Conservation (phyloP, 92 coral and sea anemone genomes). For the Montipora capitata region DNA sequence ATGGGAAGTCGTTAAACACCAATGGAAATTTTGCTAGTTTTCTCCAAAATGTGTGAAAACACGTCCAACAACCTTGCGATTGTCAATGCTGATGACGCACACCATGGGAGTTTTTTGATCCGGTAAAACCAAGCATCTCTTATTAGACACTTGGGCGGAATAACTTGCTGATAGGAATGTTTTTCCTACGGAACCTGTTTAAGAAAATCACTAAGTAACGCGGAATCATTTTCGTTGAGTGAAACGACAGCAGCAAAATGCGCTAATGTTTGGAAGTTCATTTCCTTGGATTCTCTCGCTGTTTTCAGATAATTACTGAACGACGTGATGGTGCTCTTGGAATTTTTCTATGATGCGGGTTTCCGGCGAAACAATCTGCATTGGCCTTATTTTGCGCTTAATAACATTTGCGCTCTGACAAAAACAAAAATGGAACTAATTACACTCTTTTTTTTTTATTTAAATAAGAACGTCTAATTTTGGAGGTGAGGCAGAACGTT, state of each 20-base stretch:
- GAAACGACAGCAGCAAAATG: not conserved
- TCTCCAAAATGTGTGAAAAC: not conserved
- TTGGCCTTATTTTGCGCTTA: not conserved
- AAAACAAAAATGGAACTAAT: no score
- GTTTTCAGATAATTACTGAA: not conserved
- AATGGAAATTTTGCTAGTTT: slow-evolving; percentile 1
- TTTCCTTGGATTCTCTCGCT: not conserved
- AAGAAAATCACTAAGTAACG: not conserved
- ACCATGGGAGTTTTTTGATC: not conserved
- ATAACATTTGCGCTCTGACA: not conserved
- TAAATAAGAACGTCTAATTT: no score
- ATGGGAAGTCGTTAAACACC: slow-evolving; percentile 18
- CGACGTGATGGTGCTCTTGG: not conserved
- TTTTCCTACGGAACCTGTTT: slow-evolving; percentile 4
- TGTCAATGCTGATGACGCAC: not conserved
- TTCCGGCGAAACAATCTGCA: not conserved
- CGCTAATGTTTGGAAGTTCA: not conserved
- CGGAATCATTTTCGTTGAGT: not conserved
- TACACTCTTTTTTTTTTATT: no score
- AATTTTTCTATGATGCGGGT: not conserved
- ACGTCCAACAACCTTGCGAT: not conserved
- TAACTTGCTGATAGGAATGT: not conserved
- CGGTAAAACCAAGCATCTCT: not conserved
- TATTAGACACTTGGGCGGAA: no score
- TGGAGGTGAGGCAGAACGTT: no score